Evolutionary conservation across 92 coral and sea anemone genomes (phyloP), one percentile per base, ranked within the genome.

Genomic region (Zoanthus solanderi): DNA sequence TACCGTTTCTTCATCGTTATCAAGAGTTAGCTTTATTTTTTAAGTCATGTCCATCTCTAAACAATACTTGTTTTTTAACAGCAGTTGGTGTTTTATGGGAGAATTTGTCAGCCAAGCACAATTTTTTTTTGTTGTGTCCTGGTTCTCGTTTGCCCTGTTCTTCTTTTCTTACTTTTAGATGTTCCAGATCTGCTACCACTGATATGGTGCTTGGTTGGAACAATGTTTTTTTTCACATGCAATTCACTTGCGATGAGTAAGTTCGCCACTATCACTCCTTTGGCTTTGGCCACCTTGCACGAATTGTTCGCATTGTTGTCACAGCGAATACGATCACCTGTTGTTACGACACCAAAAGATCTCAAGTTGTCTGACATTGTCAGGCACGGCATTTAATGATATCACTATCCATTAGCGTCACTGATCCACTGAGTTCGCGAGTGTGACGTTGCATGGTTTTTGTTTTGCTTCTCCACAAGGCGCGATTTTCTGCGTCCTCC

Each of bases 1-100:
- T 61, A 89, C 94, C 1, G 79, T 85, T 52, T 86, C 73, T 88
- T 94, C 94, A 57, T 90, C 78, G 75, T 94, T 95, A 11, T 94
- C 87, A 47, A 61, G 69, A 52, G 90, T 89, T 3, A 92, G 75
- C 84, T 90, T 88, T 73, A 94, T 94, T 69, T 92, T 94, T 37
- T 77, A 85, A 23, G 10, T 93, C 95, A 73, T 90, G 80, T 0
- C 94, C 95, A 17, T 92, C 97, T 31, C 88, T 85, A 58, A 23
- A 76, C 57, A 90, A 89, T 4, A 80, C 74, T 84, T 94, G 95
- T 84, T 90, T 92, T 79, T 92, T 93, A 66, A 87, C 5, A 6
- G 92, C 56, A 11, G 89, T 28, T 3, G 97, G 94, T 12, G 89
- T 89, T 14, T 83, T 90, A 0, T 76, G 65, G 72, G 76, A 73